A percentile compares a stretch with the other conserved stretches of the same genome.
phyloP scores from a whole-genome alignment of 2,113 vertebrate species.

The Neolamprologus tretocephalus region DNA sequence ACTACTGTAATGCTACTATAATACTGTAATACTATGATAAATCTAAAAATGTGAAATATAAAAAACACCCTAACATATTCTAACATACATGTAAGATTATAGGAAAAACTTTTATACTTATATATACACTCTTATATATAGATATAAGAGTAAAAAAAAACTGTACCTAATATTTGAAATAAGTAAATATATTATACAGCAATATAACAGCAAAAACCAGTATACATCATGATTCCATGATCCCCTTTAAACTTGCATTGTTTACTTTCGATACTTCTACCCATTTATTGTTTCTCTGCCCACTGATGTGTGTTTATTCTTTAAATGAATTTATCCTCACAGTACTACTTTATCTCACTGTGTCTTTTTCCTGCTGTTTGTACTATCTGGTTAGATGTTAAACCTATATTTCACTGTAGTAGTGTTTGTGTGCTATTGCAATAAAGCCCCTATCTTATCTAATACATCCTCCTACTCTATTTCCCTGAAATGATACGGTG shows the following conservation, averaged over 20 bases:
- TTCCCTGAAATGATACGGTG: neutral
- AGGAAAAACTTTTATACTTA: neutral
- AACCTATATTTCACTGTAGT: neutral
- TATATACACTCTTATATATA: neutral
- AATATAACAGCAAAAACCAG: neutral
- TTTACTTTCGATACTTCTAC: neutral
- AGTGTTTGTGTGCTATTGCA: neutral
- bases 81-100: neutral
- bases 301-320: neutral
- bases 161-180: neutral
- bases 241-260: neutral
- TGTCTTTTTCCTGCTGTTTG: neutral
- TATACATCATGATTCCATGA: neutral
- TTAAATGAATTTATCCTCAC: neutral
- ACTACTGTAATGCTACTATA: neutral
- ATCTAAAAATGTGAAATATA: neutral
- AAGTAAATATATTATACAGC: neutral
- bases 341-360: neutral
- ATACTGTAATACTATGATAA: neutral
- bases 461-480: neutral
- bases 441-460: neutral
- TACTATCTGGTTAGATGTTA: neutral
- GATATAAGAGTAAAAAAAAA: neutral
- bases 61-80: neutral
- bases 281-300: neutral